phyloP scores from a whole-genome alignment of 2,888 invertebrate genomes.

The Troglohyphantes excavatus region DNA sequence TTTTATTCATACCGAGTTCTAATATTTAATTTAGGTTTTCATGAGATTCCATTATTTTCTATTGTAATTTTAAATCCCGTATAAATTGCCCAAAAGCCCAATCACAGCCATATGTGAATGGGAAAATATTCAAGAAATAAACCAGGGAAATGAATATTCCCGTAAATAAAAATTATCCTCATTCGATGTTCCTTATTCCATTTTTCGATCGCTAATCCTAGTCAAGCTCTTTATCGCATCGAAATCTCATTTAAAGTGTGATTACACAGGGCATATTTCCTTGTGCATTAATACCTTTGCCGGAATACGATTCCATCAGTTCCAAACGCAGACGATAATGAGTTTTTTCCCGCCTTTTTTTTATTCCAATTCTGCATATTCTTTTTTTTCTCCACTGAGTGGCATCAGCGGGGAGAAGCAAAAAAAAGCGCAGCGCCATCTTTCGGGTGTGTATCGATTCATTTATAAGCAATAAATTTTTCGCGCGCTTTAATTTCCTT shows the following conservation, averaged over 20 bases:
- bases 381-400: background rate
- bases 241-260: constrained; percentile 70
- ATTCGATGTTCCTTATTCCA: background rate
- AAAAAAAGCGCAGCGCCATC: constrained; percentile 71
- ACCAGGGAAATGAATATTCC: background rate
- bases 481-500: constrained; percentile 77
- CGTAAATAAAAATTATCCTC: constrained; percentile 2
- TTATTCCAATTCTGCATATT: constrained; percentile 25
- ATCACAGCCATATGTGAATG: background rate
- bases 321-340: constrained; percentile 64
- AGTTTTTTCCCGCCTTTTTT: constrained; percentile 39
- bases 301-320: constrained; percentile 50
- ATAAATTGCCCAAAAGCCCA: constrained; percentile 5
- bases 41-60: background rate
- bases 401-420: background rate
- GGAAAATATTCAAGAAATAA: background rate
- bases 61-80: background rate
- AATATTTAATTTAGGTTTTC: background rate
- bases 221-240: background rate
- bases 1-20: background rate
- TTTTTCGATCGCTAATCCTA: background rate
- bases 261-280: constrained; percentile 52
- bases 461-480: constrained; percentile 78
- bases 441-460: constrained; percentile 70
- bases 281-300: constrained; percentile 52